Evolutionary conservation across 2,888 invertebrate species (phyloP), one percentile per base, ranked within the genome.

Genomic region (Acleris holmiana): DNA sequence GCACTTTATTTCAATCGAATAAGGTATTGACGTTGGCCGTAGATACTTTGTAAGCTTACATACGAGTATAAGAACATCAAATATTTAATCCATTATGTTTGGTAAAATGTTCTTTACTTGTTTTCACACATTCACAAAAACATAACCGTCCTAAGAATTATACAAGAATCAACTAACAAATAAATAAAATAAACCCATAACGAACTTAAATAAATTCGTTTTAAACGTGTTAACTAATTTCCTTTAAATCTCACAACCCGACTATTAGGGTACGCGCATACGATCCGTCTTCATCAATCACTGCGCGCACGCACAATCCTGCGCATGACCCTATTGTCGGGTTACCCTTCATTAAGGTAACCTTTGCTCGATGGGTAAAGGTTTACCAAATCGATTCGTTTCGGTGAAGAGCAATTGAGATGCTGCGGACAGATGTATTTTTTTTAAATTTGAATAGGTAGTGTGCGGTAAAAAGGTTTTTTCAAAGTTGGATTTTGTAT

Each of bases 201-300:
- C 44, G 18, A 51, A 53, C 4, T 47, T 13, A 15, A 47, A 47
- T 19, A 46, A 18, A 18, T 41, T 54, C 15, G 1, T 15, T 21
- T 19, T 55, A 40, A 48, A 58, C 35, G 46, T 51, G 50, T 54
- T 35, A 54, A 48, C 58, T 35, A 23, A 65, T 50, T 55, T 55
- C 40, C 35, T 40, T 35, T 40, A 58, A 54, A 21, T 56, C 47
- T n/a, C 41, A 41, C 41, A 41, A 35, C 8, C 35, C 46, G n/a
- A 60, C 21, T 21, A 57, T 64, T 48, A 60, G 60, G 64, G 59
- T 41, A 44, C 21, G 41, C 19, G 29, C 44, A 53, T 25, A 21
- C 57, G 56, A 82, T 82, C 69, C 61, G 44, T 82, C 83, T 75
- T 74, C 77, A 83, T 83, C 80, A 74, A 78, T 82, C 83, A 80